Evolutionary conservation across 2,888 invertebrate species (phyloP).

Genomic region (Troides aeacus): DNA sequence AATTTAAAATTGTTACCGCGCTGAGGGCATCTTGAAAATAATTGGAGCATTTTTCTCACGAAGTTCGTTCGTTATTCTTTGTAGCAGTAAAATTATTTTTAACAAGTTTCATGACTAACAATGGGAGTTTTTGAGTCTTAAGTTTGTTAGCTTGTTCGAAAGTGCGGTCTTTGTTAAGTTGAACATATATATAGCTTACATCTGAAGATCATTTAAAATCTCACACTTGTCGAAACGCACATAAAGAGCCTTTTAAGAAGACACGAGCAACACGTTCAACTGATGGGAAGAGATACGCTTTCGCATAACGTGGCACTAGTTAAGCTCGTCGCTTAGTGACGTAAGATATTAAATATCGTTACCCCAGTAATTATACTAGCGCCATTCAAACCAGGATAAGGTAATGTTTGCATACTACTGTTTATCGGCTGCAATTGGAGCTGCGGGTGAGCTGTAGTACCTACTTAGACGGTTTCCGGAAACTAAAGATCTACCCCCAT

Average conservation of each 20-base stretch:
- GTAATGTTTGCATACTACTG: too few species aligned
- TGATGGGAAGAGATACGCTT: too few species aligned
- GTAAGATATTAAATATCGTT: too few species aligned
- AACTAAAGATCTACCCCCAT: too few species aligned
- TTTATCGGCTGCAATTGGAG: too few species aligned
- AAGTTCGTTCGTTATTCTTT: slow-evolving; percentile 31
- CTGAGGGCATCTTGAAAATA: slow-evolving; percentile 28
- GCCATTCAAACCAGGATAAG: too few species aligned
- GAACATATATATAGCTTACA: not conserved
- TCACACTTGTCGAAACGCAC: not conserved
- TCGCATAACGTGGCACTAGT: too few species aligned
- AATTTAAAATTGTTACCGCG: slow-evolving; percentile 27
- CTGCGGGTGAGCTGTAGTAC: too few species aligned
- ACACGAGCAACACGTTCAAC: too few species aligned
- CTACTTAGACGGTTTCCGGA: too few species aligned
- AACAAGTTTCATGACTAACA: slow-evolving; percentile 28
- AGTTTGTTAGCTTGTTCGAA: slow-evolving; percentile 17
- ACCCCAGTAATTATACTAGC: too few species aligned
- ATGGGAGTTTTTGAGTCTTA: slow-evolving; percentile 20
- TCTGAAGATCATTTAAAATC: not conserved
- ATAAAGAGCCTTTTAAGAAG: not conserved
- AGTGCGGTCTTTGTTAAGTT: slow-evolving; percentile 8
- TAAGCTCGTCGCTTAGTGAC: too few species aligned
- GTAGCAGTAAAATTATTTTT: slow-evolving; percentile 29
- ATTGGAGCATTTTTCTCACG: slow-evolving; percentile 30